A percentile compares a stretch with the other conserved stretches of the same genome.
Conservation (phyloP, 2,797 vertebrate species). For the Nannoperca obscura region DNA sequence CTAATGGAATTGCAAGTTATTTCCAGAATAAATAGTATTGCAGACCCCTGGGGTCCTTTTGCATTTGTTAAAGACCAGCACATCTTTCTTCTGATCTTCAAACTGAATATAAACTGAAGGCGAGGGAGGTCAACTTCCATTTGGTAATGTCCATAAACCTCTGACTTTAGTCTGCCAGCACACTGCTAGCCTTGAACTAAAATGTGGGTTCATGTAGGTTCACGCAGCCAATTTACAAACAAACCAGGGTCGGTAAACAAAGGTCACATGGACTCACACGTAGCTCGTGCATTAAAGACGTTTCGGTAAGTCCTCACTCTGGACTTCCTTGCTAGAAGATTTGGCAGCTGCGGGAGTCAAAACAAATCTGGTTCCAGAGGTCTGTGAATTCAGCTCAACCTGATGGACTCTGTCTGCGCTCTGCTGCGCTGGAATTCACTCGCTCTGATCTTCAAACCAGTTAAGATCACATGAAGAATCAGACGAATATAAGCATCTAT, state of each 20-base stretch:
- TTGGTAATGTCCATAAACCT: constrained; percentile 22
- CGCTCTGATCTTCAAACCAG: background rate
- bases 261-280: constrained; percentile 52
- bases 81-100: background rate
- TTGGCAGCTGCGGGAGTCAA: constrained; percentile 17
- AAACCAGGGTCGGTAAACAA: constrained; percentile 57
- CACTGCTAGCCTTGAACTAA: constrained; percentile 24
- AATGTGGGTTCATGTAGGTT: constrained; percentile 40
- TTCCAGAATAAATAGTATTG: background rate
- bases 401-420: background rate
- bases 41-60: background rate
- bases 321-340: constrained; percentile 17
- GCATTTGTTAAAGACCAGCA: background rate
- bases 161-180: background rate
- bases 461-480: background rate
- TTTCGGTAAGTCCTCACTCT: constrained; percentile 18
- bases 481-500: background rate
- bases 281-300: constrained; percentile 17
- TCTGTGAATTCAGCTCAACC: background rate
- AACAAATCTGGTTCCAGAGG: constrained; percentile 31
- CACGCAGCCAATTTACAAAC: constrained; percentile 54
- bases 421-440: background rate
- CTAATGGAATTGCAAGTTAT: background rate
- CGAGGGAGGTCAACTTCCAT: constrained; percentile 2
- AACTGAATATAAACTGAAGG: background rate